phyloP scores from a whole-genome alignment of 2,797 vertebrate genomes.

The Tinamus major region DNA sequence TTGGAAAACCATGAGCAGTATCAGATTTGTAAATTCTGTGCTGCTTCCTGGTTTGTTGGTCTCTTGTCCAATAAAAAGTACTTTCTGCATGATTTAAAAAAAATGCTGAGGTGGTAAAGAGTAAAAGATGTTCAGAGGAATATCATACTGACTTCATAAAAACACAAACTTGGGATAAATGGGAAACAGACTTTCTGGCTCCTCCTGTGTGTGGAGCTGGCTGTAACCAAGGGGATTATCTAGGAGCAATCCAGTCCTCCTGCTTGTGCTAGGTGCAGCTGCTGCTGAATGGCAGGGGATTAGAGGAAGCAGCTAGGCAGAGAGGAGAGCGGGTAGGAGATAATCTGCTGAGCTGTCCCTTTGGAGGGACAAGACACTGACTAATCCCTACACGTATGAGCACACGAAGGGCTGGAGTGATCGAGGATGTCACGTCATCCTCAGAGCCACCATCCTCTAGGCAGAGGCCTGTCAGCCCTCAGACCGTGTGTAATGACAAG shows the following conservation, averaged over 20 bases:
- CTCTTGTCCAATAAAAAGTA: background rate
- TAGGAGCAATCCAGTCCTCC: background rate
- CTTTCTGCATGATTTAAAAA: background rate
- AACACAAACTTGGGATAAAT: background rate
- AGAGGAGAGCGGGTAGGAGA: background rate
- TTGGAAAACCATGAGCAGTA: background rate
- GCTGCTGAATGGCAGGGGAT: background rate
- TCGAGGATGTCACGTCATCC: background rate
- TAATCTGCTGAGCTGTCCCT: background rate
- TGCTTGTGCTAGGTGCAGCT: background rate
- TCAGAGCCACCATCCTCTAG: fast-evolving
- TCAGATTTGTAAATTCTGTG: background rate
- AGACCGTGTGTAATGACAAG: background rate
- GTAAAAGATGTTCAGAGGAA: background rate
- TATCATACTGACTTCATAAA: background rate
- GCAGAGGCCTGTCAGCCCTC: background rate
- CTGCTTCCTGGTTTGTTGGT: background rate
- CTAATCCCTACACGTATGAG: slow-evolving; percentile 17
- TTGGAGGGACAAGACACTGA: background rate
- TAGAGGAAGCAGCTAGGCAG: background rate
- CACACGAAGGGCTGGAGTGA: background rate
- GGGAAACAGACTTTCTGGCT: background rate
- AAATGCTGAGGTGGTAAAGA: background rate
- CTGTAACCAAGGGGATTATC: background rate
- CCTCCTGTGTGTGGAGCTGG: background rate